Base-by-base conservation (phyloP, 1,140 invertebrate species). In the Penaeus japonicus region DNA sequence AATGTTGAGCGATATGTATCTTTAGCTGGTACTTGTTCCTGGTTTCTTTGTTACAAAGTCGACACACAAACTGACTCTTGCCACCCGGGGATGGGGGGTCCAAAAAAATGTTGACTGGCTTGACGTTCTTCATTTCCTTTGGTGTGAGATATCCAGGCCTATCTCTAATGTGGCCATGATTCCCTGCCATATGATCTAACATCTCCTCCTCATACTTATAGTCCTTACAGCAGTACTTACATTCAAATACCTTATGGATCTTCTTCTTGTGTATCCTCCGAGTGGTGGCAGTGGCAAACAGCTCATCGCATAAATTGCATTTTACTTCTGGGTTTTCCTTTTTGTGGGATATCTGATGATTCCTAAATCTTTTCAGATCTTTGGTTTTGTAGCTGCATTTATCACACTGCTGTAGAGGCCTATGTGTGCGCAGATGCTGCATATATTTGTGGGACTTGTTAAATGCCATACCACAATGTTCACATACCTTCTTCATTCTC, bases 331-430 rank as follows among this genome's bases (percentile, higher is more conserved):
- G 79, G 39, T 86, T 85, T 35, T 47, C 89, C 84, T 89, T 82
- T 53, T 77, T 81, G 59, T 89, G 89, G 57, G 70, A 30, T 47
- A 57, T 30, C 24, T 83, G 75, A 55, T 89, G 89, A 20, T 47
- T 75, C 73, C 59, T 81, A 35, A 85, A 75, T 65, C 35, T 75
- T 78, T 87, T 75, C 32, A 39, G 17, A 62, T 62, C 57, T 32
- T 86, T 81, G 32, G 84, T 86, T n/a, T 73, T 87, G 84, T 81
- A 89, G 73, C 35, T 73, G 80, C 89, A 89, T 27, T 53, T 59
- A 27, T 62, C 55, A 62, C 89, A 89, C 54, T 89, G 24, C 27
- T 73, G 59, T 17, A 57, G 18, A 27, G 84, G 84, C 65, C 79
- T 73, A 65, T 90, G 89, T 24, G 57, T 84, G 32, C 70, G 78